These are phyloP conservation scores for Dendrocincla tyrannina DNA, from an alignment of 2,797 vertebrate species.

Conservation along the genomic window DNA sequence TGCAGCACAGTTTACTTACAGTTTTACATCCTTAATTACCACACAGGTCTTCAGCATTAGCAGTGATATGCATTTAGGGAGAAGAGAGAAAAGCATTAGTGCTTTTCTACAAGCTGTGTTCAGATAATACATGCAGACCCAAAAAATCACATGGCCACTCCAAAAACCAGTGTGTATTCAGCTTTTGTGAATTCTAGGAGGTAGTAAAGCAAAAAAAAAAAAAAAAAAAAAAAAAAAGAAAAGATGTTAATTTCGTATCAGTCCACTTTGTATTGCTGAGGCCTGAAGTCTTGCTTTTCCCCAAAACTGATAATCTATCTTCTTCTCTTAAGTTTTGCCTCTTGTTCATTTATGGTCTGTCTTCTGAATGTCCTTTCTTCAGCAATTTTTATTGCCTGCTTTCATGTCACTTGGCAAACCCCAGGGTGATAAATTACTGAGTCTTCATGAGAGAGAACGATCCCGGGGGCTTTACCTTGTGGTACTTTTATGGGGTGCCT, in stretches of 20 bases:
- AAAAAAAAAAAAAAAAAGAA: background rate
- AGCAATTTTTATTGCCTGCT: background rate
- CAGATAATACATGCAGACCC: background rate
- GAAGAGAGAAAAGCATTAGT: background rate
- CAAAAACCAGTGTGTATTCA: background rate
- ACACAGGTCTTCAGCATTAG: background rate
- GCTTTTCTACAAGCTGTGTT: background rate
- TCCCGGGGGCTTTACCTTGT: background rate
- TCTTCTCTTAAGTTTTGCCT: background rate
- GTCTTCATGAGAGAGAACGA: background rate
- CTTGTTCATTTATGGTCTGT: background rate
- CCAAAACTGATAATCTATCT: background rate
- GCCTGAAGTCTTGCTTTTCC: background rate
- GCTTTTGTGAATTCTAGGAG: background rate
- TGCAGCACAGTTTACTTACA: background rate
- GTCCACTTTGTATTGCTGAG: background rate
- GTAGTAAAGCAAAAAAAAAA: background rate
- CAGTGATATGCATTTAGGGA: background rate
- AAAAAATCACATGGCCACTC: background rate
- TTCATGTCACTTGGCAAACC: background rate
- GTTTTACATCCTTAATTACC: background rate
- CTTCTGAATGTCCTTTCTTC: background rate
- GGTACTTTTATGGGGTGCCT: background rate
- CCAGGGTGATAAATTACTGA: background rate
- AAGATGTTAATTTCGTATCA: background rate